phyloP scores from a whole-genome alignment of 2,113 vertebrate species.

The Pluvianellus socialis region DNA sequence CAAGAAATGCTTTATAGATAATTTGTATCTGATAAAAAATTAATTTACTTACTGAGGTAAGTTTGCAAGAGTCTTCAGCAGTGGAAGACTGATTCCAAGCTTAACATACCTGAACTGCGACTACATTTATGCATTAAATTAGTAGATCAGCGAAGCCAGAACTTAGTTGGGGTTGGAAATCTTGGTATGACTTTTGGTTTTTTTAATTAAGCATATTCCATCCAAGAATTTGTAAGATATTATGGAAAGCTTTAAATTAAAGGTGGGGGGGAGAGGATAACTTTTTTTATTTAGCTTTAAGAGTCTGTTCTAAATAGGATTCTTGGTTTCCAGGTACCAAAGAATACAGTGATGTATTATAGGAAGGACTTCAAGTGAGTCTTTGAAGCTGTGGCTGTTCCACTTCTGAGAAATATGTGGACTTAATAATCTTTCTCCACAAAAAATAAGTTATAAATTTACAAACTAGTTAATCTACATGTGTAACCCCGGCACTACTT shows the following conservation, averaged over 20 bases:
- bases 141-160: background rate
- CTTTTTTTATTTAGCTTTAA: background rate
- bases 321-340: background rate
- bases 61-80: background rate
- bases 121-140: background rate
- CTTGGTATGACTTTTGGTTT: background rate
- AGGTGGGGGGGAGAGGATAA: fast-evolving
- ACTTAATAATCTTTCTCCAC: background rate
- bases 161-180: background rate
- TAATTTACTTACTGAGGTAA: background rate
- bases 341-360: background rate
- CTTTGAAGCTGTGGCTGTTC: background rate
- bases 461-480: background rate
- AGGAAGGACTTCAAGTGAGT: background rate
- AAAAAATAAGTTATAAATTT: background rate
- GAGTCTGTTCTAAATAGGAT: background rate
- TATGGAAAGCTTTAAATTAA: background rate
- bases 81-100: background rate
- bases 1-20: background rate
- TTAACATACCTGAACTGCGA: background rate
- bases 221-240: background rate
- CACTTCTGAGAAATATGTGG: background rate
- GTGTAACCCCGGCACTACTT: fast-evolving
- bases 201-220: background rate
- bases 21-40: background rate